Conservation (phyloP, 2,113 vertebrate species). For the Lamprotornis superbus region DNA sequence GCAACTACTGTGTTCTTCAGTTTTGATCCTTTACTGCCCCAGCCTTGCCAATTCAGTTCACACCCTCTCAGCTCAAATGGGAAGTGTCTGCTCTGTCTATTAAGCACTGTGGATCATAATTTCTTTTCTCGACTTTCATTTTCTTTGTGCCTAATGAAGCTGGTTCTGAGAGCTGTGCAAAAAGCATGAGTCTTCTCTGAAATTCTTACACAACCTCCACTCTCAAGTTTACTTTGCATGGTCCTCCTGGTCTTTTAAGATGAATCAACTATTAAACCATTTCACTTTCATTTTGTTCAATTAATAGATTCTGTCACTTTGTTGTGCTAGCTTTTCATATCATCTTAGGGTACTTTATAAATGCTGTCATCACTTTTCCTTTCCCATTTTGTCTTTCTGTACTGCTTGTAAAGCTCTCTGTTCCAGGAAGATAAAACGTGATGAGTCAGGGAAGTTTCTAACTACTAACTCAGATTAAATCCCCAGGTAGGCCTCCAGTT, state of each 20-base stretch:
- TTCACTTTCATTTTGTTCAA: not conserved
- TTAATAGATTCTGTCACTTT: not conserved
- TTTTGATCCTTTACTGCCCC: not conserved
- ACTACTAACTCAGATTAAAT: not conserved
- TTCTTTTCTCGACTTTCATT: not conserved
- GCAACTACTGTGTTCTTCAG: not conserved
- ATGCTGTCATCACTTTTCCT: not conserved
- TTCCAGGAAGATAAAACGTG: not conserved
- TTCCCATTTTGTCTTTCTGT: not conserved
- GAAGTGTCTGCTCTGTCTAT: not conserved
- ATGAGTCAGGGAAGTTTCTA: not conserved
- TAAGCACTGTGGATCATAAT: not conserved
- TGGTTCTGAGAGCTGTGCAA: not conserved
- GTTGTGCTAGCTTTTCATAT: not conserved
- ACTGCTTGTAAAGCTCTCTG: not conserved
- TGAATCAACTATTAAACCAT: not conserved
- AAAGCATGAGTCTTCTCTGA: not conserved
- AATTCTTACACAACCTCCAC: not conserved
- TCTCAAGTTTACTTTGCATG: not conserved
- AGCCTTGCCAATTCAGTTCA: not conserved
- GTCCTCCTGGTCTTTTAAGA: not conserved
- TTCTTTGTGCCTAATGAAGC: not conserved
- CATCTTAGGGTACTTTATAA: not conserved
- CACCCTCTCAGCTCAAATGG: not conserved
- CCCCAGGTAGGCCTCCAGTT: not conserved